A percentile compares a stretch with the other conserved stretches of the same genome.
These are phyloP conservation scores for Exocentrus adspersus DNA, from an alignment of 2,888 invertebrate genomes.

Conservation along the genomic window DNA sequence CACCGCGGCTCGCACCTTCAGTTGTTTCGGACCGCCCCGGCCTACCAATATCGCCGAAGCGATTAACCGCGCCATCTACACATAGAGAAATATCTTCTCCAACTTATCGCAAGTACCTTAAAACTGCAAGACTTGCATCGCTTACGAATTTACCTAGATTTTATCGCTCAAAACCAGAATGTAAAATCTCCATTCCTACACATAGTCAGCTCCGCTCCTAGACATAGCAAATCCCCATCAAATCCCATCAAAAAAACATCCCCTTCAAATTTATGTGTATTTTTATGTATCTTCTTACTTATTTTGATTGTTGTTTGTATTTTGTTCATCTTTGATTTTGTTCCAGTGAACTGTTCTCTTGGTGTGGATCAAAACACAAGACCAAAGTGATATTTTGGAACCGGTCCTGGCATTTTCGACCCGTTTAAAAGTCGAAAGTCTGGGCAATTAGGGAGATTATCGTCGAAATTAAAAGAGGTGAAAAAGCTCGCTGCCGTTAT, in stretches of 20 bases:
- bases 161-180: no score
- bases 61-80: constrained; percentile 40
- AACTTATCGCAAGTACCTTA: no score
- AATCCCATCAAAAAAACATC: no score
- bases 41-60: constrained; percentile 54
- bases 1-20: constrained; percentile 59
- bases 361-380: constrained; percentile 7
- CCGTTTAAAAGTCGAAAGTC: constrained; percentile 38
- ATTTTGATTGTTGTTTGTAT: no score
- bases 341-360: constrained; percentile 11
- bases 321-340: no score
- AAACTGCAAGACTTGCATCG: no score
- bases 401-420: constrained; percentile 30
- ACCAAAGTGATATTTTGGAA: constrained; percentile 8
- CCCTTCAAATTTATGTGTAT: no score
- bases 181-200: no score
- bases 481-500: constrained; percentile 23
- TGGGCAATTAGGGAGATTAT: constrained; percentile 30
- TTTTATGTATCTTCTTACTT: no score
- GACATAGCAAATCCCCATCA: no score
- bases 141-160: no score
- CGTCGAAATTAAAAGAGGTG: constrained; percentile 30
- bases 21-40: constrained; percentile 51
- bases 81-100: not conserved
- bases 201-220: no score